These are phyloP conservation scores for Melangyna quadrimaculata DNA, from an alignment of 2,888 invertebrate species.

Conservation along the genomic window DNA sequence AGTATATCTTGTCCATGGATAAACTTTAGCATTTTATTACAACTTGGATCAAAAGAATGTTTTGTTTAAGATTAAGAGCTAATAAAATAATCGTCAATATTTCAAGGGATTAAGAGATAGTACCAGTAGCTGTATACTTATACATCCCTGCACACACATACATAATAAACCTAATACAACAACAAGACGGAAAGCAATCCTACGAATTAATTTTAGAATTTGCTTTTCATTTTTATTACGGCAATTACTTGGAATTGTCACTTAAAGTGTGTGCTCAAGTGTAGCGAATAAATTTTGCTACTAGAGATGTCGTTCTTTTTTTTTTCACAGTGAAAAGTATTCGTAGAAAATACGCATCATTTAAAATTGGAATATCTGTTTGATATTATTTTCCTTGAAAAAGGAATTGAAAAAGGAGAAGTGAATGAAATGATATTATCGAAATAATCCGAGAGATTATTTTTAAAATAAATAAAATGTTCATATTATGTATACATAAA, in stretches of 20 bases:
- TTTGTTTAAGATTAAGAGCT: slow-evolving; percentile 23
- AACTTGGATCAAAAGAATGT: neutral
- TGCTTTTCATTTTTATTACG: slow-evolving; percentile 4
- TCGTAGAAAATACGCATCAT: neutral
- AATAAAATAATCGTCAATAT: slow-evolving; percentile 18
- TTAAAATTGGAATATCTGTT: neutral
- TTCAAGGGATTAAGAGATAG: slow-evolving; percentile 10
- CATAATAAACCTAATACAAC: neutral
- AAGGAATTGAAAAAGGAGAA: neutral
- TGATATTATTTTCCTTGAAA: neutral
- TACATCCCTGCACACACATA: neutral
- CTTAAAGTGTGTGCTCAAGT: slow-evolving; percentile 16
- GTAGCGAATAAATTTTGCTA: slow-evolving; percentile 10
- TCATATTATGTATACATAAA: neutral
- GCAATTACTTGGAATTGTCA: slow-evolving; percentile 25
- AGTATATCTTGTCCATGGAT: neutral
- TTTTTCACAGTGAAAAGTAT: neutral
- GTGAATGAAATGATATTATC: neutral
- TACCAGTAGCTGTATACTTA: neutral
- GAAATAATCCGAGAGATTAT: neutral
- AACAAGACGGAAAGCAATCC: neutral
- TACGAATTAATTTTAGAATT: slow-evolving; percentile 17
- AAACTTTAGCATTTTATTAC: neutral
- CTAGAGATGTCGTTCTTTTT: neutral
- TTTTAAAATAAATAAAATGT: neutral